Evolutionary conservation across 2,888 invertebrate genomes (phyloP), one percentile per base, ranked within the genome.

Genomic region (Athalia rosae): DNA sequence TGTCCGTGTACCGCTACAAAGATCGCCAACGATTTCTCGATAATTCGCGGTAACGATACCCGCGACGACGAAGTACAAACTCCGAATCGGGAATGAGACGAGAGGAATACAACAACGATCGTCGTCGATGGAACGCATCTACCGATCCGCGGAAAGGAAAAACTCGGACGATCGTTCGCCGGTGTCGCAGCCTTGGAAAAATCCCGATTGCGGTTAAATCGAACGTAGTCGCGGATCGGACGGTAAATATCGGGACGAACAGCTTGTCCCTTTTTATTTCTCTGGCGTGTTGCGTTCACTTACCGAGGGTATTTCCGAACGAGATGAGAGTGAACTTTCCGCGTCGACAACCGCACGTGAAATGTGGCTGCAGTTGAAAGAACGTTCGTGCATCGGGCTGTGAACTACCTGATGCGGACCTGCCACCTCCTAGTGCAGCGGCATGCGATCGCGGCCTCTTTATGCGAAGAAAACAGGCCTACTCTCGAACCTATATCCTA

Each of bases 331-430:
- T 45, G 74, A 74, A 88, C 87, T 89, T 89, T 89, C 85, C 89
- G 89, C 88, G 89, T 86, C 89, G 89, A 89, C 89, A 89, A 89
- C 89, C 89, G 89, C 89, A 89, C 89, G 89, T 87, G 89, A 89
- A 89, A 89, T 89, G 89, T 87, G 89, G 86, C 84, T 86, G 85
- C 83, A 86, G 74, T 9, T 13, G 43, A 61, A 59, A 56, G 74
- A 74, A 45, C 71, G 50, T 56, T 13, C 58, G 71, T 71, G 56
- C 66, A n/a, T 13, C 13, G 50, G 15, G 45, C 58, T 48, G 41
- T 15, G 41, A 28, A 61, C 66, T 47, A 66, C 66, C 66, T 66
- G 66, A 15, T 53, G 53, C 4, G 28, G 28, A 28, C 28, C 28
- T 28, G 28, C 28, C 28, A 28, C 28, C 28, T 28, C 28, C 28